Evolutionary conservation across 2,888 invertebrate genomes (phyloP), one percentile per base, ranked within the genome.

Genomic region (Fabriciana adippe): DNA sequence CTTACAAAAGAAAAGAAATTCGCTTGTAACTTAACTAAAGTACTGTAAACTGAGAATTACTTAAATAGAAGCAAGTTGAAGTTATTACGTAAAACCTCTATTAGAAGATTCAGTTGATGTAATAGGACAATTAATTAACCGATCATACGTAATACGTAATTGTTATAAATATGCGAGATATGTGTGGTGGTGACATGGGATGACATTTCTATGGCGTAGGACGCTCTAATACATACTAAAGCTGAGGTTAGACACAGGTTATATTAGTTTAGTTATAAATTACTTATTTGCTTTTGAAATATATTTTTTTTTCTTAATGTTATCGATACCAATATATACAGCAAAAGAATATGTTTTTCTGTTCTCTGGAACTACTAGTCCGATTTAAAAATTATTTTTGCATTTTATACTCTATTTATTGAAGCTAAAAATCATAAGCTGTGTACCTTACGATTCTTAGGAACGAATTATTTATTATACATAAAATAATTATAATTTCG

Each of bases 151-250:
- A 68, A 57, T 21, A 48, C 45, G 63, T 68, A 68, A 64, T 65
- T 64, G 64, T 64, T 60, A 66, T 66, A 66, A 64, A 68, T 68
- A 68, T 60, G 53, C 26, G 50, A 59, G 45, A 13, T 54, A 63
- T 64, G 63, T 56, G 51, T 69, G 60, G 6, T 50, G n/a, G 35
- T 66, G 69, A 69, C 66, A 66, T 60, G 66, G 66, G 67, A 63
- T 66, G 66, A 66, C 66, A 47, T 59, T 64, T 59, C 68, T 57
- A 55, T 55, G 18, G 60, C 45, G 35, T 54, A 53, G 45, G 18
- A 56, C 51, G 21, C 47, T 14, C 53, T 48, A 47, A 57, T 69
- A 48, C 50, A 18, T 35, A 45, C 13, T 57, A 54, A 62, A 21
- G 41, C 41, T 54, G 31, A 1, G 5, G 53, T n/a, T 57, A 13